phyloP scores from a whole-genome alignment of 2,797 vertebrate species.

The Labroides dimidiatus region DNA sequence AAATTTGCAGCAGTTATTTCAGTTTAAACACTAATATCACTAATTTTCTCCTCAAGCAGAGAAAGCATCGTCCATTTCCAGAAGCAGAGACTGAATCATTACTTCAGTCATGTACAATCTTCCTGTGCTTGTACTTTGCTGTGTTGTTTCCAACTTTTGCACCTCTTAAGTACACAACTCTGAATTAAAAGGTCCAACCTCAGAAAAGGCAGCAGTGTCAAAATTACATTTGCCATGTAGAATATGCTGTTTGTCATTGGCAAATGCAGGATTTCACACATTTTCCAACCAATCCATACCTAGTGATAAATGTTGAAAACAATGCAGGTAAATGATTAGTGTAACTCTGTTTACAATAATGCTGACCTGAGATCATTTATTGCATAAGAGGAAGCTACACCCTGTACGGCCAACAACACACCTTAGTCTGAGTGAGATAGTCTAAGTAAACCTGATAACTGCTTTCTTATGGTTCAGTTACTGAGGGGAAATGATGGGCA shows the following conservation, averaged over 20 bases:
- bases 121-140: not conserved
- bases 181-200: no score
- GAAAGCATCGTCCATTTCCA: not conserved
- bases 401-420: slow-evolving; percentile 43
- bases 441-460: slow-evolving; percentile 44
- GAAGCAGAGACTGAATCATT: not conserved
- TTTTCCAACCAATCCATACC: no score
- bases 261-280: no score
- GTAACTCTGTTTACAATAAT: not conserved
- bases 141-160: no score
- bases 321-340: slow-evolving; percentile 9
- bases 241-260: no score
- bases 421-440: slow-evolving; percentile 51
- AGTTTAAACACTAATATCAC: no score
- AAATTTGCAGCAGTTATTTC: not conserved
- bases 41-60: not conserved
- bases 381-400: slow-evolving; percentile 31
- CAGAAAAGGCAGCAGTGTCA: no score
- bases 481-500: slow-evolving; percentile 28
- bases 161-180: no score
- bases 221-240: no score
- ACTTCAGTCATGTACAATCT: not conserved
- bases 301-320: not conserved
- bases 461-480: slow-evolving; percentile 60
- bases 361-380: slow-evolving; percentile 39